phyloP scores from a whole-genome alignment of 2,113 vertebrate genomes.

The Calyptommatus sinebrachiatus region DNA sequence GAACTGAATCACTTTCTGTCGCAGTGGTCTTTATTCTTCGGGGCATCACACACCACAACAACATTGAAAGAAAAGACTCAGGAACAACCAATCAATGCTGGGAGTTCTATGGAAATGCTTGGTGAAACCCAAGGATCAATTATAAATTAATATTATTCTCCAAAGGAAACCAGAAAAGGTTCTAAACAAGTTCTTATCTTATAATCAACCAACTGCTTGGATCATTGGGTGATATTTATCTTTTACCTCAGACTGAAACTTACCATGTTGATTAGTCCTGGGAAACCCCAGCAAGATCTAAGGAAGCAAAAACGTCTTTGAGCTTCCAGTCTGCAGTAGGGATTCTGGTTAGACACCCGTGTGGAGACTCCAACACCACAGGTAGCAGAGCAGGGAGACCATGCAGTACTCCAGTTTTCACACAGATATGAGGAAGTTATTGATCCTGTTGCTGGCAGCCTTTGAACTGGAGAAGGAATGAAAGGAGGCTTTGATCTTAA shows the following conservation, averaged over 20 bases:
- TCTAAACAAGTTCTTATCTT: too few relatives aligned
- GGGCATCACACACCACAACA: too few relatives aligned
- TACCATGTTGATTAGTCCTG: background rate
- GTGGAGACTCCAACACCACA: conserved; percentile 86
- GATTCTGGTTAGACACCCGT: conserved; percentile 87
- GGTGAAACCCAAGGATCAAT: too few relatives aligned
- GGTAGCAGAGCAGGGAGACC: conserved; percentile 86
- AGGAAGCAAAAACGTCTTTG: conserved; percentile 80
- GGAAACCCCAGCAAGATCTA: conserved; percentile 72
- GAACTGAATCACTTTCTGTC: too few relatives aligned
- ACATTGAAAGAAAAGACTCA: too few relatives aligned
- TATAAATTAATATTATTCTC: too few relatives aligned
- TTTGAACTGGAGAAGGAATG: conserved; percentile 41
- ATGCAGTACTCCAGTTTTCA: conserved; percentile 79
- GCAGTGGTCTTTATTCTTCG: too few relatives aligned
- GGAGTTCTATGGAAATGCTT: too few relatives aligned
- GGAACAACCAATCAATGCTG: too few relatives aligned
- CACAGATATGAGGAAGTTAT: conserved; percentile 49
- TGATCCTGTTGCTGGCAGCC: background rate
- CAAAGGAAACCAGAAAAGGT: too few relatives aligned
- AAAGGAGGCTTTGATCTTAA: background rate
- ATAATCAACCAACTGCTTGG: too few relatives aligned
- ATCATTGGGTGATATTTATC: too few relatives aligned
- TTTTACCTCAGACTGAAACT: conserved; percentile 23
- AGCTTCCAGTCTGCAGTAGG: conserved; percentile 81